Evolutionary conservation across 2,797 vertebrate genomes (phyloP).

Genomic region (Sarcoramphus papa): DNA sequence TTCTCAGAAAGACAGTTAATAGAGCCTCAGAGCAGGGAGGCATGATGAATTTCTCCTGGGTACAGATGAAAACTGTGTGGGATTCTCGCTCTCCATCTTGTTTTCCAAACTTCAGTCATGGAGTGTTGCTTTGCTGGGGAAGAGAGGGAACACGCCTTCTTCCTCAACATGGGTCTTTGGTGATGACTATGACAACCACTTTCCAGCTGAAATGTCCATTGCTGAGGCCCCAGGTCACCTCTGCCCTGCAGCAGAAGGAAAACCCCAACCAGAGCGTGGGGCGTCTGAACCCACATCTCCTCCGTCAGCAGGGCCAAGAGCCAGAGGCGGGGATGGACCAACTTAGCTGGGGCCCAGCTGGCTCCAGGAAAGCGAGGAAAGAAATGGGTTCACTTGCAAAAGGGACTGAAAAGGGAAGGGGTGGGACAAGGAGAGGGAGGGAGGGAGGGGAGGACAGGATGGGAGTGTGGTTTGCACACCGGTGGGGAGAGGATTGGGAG

Average conservation of each 20-base stretch:
- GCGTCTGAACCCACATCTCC: background rate
- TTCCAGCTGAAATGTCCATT: no score
- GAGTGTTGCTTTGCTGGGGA: background rate
- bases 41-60: background rate
- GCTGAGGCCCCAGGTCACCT: background rate
- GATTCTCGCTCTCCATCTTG: background rate
- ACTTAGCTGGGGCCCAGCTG: accelerated
- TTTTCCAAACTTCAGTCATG: background rate
- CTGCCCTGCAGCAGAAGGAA: background rate
- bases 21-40: background rate
- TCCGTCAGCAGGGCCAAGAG: background rate
- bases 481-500: background rate
- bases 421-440: background rate
- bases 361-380: background rate
- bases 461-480: no score
- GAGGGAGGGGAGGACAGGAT: background rate
- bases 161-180: background rate
- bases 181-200: accelerated
- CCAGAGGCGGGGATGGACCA: background rate
- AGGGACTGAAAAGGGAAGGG: background rate
- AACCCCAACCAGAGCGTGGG: background rate
- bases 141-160: background rate
- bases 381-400: background rate
- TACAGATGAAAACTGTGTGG: background rate
- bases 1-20: background rate